Percentiles rank a stretch among this genome's conserved stretches.
Conservation (phyloP, 92 coral and sea anemone species). For the Hydrozoanthus gracilis region DNA sequence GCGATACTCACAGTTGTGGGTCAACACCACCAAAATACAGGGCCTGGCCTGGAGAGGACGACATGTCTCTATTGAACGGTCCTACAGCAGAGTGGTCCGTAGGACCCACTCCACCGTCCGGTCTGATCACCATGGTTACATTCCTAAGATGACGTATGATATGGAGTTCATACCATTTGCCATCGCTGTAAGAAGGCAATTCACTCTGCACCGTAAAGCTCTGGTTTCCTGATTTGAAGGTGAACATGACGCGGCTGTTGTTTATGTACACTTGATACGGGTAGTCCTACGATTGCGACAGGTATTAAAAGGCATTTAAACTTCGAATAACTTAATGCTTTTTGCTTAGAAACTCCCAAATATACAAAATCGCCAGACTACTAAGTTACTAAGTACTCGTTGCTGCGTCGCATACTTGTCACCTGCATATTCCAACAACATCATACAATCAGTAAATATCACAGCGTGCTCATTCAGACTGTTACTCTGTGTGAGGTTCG, state of each 20-base stretch:
- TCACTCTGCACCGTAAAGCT: constrained; percentile 59
- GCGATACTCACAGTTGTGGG: constrained; percentile 71
- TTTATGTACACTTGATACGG: constrained; percentile 79
- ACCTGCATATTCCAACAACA: too few species aligned
- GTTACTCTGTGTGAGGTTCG: too few species aligned
- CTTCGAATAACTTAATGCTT: too few species aligned
- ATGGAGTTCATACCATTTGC: constrained; percentile 89
- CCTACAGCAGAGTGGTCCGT: constrained; percentile 56
- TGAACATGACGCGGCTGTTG: constrained; percentile 78
- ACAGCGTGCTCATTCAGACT: too few species aligned
- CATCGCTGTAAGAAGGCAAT: constrained; percentile 77
- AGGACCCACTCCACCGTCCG: constrained; percentile 62
- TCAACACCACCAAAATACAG: constrained; percentile 88
- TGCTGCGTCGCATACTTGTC: too few species aligned
- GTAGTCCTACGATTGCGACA: constrained; percentile 61
- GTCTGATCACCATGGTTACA: constrained; percentile 75
- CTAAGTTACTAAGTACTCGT: too few species aligned
- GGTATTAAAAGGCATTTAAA: too few species aligned
- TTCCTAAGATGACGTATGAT: constrained; percentile 84
- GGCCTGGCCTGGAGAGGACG: constrained; percentile 64
- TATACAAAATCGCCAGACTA: too few species aligned
- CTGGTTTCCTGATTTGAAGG: constrained; percentile 61
- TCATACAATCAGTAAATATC: too few species aligned
- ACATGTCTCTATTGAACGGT: constrained; percentile 46
- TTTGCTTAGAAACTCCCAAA: too few species aligned